Base-by-base conservation (phyloP, 2,888 invertebrate species). In the Synanthedon myopaeformis region DNA sequence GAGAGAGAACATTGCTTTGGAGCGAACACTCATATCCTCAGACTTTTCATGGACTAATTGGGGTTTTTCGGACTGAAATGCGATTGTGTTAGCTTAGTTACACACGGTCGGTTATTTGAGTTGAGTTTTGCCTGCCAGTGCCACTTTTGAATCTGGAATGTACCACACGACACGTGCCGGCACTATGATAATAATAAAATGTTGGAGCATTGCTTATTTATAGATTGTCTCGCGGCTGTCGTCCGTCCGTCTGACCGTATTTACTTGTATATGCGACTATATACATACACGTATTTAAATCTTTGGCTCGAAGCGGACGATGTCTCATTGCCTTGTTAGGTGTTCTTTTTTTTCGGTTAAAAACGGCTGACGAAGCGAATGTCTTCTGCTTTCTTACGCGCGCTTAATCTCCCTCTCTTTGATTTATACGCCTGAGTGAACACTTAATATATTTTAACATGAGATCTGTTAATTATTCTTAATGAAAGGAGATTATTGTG, bases 181-280 rank as follows among this genome's bases (percentile, higher is more conserved):
- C 79, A 76, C 82, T 83, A 69, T 70, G 83, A 87, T 85, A 84
- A 87, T 85, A 86, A 86, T 85, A 85, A 85, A 83, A 86, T 85
- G 83, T 82, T 85, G 82, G 83, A 84, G 85, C 84, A 85, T 86
- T 84, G 85, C 83, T 85, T 86, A 86, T 87, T 86, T 86, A 87
- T 87, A 86, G 85, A 75, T 70, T 72, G 79, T 79, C 80, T 81
- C 77, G 83, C 85, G 84, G 84, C 85, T 86, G 86, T 86, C 86
- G 85, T 74, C 78, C 82, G 83, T 82, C 79, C 76, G 84, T 84
- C 82, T 76, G 82, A 80, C 77, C 72, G 74, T 70, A 74, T 62
- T 51, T 52, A 51, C 41, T 41, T 41, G 64, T 63, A 59, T 66
- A 67, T 66, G 63, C 60, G 65, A 62, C 63, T 67, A 64, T 74